These are phyloP conservation scores for Porphyrio hochstetteri DNA, from an alignment of 2,113 vertebrate genomes.

Conservation along the genomic window DNA sequence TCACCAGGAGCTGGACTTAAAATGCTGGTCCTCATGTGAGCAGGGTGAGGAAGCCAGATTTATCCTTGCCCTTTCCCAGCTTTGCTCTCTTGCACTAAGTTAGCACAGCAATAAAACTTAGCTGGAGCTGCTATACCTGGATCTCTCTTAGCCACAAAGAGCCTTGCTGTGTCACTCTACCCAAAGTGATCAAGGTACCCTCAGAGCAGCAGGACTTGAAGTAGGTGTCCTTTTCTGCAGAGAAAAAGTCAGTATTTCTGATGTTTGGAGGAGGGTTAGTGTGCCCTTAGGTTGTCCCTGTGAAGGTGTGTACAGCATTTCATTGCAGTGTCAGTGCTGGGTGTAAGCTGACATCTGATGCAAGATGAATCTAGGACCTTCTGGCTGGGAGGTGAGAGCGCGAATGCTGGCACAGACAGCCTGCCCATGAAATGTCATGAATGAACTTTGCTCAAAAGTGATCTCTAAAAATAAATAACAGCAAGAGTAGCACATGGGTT, in stretches of 20 bases:
- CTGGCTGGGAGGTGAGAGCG: neutral
- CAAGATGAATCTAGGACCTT: neutral
- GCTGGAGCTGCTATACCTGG: neutral
- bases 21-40: neutral
- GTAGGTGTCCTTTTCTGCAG: neutral
- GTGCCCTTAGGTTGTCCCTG: neutral
- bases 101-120: neutral
- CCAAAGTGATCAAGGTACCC: neutral
- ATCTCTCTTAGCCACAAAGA: neutral
- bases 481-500: neutral
- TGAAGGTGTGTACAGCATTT: neutral
- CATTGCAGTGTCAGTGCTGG: neutral
- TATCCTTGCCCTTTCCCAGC: neutral
- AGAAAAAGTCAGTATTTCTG: neutral
- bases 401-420: neutral
- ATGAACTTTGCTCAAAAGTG: conserved; percentile 40
- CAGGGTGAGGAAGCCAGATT: neutral
- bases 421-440: neutral
- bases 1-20: neutral
- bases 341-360: neutral
- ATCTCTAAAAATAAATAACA: conserved; percentile 27
- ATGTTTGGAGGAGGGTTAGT: neutral
- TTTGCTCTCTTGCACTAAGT: neutral
- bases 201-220: neutral
- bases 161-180: neutral